Base-by-base conservation (phyloP, 2,113 vertebrate species). In the Toxotes jaculatrix region DNA sequence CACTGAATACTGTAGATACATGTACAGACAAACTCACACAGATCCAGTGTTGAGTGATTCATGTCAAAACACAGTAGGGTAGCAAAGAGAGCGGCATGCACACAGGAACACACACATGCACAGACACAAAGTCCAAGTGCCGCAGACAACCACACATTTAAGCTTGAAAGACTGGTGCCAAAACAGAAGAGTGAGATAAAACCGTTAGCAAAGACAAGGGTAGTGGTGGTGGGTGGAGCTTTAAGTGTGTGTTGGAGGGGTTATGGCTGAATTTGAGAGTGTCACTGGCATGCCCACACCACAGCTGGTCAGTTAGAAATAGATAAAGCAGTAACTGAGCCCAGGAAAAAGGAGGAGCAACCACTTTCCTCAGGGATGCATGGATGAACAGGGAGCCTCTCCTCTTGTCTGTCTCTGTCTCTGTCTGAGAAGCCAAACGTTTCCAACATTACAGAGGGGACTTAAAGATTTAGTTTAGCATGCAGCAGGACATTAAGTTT, bases 221-320 rank as follows among this genome's bases (percentile, higher is more conserved):
- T 3, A 36, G 23, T 9, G 36, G 11, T 19, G 5, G 13, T 63
- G 64, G 87, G 85, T 23, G 73, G 79, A 27, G 74, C 32, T 32
- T 51, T 21, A 23, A 31, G 19, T 19, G 74, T 9, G 43, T 56
- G 47, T 34, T 32, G 36, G 27, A 53, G 57, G 51, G 49, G 42
- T 23, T n/a, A 53, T 83, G 72, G 78, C 87, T 87, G 82, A 93
- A 93, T 90, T 83, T 83, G 87, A 93, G 91, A 88, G 74, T 32
- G 72, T 85, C 73, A 79, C 64, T 75, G 91, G 86, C 90, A 93
- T 88, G 82, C 56, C 78, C 70, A 63, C 79, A 27, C 27, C 73
- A 36, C 88, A 93, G 91, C 91, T 90, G 90, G 89, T 90, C 86
- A 74, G 88, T 89, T 89, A 70, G 85, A 95, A 95, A 95, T 95